A percentile compares a stretch with the other conserved stretches of the same genome.
phyloP scores from a whole-genome alignment of 2,888 invertebrate genomes.

The Stenichneumon culpator region DNA sequence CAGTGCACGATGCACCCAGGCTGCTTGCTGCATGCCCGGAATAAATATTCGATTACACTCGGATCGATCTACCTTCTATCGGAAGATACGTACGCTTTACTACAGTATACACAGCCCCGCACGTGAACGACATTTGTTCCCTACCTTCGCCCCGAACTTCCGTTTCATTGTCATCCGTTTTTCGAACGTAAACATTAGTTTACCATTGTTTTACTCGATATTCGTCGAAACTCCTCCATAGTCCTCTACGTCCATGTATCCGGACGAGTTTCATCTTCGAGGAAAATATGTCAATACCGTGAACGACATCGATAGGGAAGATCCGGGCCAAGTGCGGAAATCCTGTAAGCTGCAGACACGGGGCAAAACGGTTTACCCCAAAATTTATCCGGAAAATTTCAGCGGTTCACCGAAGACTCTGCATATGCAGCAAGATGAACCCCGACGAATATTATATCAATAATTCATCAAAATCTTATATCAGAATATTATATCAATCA shows the following conservation, averaged over 20 bases:
- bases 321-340: not conserved
- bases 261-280: not conserved
- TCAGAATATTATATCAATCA: no score
- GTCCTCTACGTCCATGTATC: not conserved
- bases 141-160: constrained; percentile 4
- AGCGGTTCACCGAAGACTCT: no score
- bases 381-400: no score
- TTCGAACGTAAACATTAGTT: not conserved
- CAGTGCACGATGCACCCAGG: constrained; percentile 4
- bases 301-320: not conserved
- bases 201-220: not conserved
- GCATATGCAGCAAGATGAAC: no score
- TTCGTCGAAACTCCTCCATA: not conserved
- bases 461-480: no score
- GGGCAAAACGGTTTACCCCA: not conserved
- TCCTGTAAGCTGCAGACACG: not conserved
- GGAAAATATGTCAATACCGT: not conserved
- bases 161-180: not conserved
- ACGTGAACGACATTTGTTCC: constrained; percentile 34
- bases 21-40: constrained; percentile 28
- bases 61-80: constrained; percentile 41
- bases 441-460: no score
- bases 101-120: not conserved
- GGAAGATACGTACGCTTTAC: not conserved
- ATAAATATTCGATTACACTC: constrained; percentile 58